These are phyloP conservation scores for Sorex araneus DNA, from an alignment of 2,113 vertebrate genomes.

Conservation along the genomic window DNA sequence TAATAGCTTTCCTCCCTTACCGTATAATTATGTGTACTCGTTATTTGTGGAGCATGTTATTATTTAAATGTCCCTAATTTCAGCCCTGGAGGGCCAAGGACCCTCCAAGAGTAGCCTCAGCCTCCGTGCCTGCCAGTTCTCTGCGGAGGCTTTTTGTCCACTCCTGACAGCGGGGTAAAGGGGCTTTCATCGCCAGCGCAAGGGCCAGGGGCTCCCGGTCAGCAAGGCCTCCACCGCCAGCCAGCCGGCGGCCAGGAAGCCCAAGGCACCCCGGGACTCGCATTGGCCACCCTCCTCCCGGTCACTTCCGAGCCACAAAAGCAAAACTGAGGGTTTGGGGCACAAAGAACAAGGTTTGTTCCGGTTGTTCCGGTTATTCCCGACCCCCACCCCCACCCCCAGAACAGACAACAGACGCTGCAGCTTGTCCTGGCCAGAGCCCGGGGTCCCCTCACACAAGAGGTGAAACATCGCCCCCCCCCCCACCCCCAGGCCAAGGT, in stretches of 20 bases:
- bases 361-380: neutral
- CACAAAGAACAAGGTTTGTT: neutral
- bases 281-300: neutral
- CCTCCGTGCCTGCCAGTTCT: conserved; percentile 58
- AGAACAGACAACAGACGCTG: neutral
- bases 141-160: conserved; percentile 53
- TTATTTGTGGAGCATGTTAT: conserved; percentile 80
- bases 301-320: conserved; percentile 40
- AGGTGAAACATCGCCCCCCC: too few relatives aligned
- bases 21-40: conserved; percentile 78
- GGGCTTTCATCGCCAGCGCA: neutral
- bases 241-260: neutral
- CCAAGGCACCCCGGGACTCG: neutral
- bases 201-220: neutral
- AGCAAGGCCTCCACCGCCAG: neutral
- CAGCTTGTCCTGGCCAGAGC: neutral
- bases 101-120: conserved; percentile 46
- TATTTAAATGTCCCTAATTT: conserved; percentile 82
- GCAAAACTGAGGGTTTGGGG: conserved; percentile 18
- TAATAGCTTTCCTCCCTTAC: conserved; percentile 78
- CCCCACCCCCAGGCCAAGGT: neutral
- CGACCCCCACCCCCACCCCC: neutral
- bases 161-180: conserved; percentile 29
- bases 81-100: conserved; percentile 65
- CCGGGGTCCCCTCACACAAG: neutral